Evolutionary conservation across 2,113 vertebrate genomes (phyloP).

Genomic region (Aegithalos caudatus): DNA sequence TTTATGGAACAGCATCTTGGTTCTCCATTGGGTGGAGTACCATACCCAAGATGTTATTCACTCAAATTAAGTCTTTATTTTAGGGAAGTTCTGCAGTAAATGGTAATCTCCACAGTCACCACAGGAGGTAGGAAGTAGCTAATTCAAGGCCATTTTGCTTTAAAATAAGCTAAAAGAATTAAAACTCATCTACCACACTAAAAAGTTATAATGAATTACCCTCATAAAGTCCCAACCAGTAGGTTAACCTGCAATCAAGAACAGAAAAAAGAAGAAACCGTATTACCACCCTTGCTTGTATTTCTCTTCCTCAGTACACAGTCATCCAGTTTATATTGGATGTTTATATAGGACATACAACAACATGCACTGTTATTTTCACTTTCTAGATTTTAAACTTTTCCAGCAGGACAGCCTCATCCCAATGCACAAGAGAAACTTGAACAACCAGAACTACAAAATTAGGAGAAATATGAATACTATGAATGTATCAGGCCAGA

Average conservation of each 20-base stretch:
- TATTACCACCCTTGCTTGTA: neutral
- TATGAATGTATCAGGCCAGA: neutral
- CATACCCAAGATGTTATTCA: neutral
- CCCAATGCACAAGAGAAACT: neutral
- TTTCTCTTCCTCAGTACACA: neutral
- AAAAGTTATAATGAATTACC: neutral
- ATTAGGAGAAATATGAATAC: neutral
- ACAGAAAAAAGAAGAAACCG: neutral
- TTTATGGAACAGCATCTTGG: neutral
- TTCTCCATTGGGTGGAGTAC: neutral
- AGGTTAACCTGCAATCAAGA: neutral
- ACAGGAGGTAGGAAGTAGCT: neutral
- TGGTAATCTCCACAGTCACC: neutral
- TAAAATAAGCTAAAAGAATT: neutral
- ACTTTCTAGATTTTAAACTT: neutral
- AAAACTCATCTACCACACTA: neutral
- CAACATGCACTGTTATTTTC: neutral
- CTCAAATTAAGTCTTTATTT: neutral
- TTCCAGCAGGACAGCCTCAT: neutral
- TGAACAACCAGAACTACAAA: neutral
- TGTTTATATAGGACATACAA: accelerated
- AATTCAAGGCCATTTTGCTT: neutral
- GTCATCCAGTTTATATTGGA: neutral
- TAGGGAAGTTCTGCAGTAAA: neutral
- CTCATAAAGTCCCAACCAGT: neutral